Percentiles rank a stretch among this genome's conserved stretches.
phyloP scores from a whole-genome alignment of 2,888 invertebrate species.

The Scaptomyza parva region DNA sequence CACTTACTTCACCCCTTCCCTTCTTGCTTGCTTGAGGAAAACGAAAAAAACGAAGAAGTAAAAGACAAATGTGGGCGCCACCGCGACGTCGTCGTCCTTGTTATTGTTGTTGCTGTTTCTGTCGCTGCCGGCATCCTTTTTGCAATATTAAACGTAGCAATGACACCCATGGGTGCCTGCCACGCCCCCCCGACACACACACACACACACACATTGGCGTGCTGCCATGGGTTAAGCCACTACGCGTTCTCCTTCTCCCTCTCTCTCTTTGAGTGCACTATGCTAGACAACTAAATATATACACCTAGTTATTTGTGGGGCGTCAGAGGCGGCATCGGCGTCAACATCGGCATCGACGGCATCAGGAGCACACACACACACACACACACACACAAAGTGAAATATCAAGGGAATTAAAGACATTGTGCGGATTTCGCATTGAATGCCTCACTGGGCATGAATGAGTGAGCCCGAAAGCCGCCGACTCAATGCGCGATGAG shows the following conservation, averaged over 20 bases:
- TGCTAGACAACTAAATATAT: slow-evolving; percentile 81
- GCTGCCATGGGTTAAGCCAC: slow-evolving; percentile 70
- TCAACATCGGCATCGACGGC: no score
- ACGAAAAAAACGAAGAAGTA: slow-evolving; percentile 8
- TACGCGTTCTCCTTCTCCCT: not conserved
- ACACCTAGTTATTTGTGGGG: slow-evolving; percentile 81
- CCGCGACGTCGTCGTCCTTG: slow-evolving; percentile 44
- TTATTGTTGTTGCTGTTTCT: slow-evolving; percentile 22
- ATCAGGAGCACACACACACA: slow-evolving; percentile 56
- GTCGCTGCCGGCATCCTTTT: slow-evolving; percentile 75
- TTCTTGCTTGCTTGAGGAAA: no score
- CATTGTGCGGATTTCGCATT: slow-evolving; percentile 76
- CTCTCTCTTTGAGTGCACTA: slow-evolving; percentile 43
- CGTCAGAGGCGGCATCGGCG: no score
- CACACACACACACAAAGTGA: slow-evolving; percentile 78
- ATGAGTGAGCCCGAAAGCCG: slow-evolving; percentile 28
- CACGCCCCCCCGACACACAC: slow-evolving; percentile 48
- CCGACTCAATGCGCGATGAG: slow-evolving; percentile 42
- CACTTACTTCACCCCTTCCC: not conserved
- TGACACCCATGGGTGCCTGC: slow-evolving; percentile 75
- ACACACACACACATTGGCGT: slow-evolving; percentile 47
- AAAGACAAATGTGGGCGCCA: slow-evolving; percentile 80
- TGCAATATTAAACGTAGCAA: slow-evolving; percentile 81
- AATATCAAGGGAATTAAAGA: slow-evolving; percentile 81
- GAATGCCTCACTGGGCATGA: slow-evolving; percentile 68